phyloP scores from a whole-genome alignment of 1,140 invertebrate species.

The Myzus persicae region DNA sequence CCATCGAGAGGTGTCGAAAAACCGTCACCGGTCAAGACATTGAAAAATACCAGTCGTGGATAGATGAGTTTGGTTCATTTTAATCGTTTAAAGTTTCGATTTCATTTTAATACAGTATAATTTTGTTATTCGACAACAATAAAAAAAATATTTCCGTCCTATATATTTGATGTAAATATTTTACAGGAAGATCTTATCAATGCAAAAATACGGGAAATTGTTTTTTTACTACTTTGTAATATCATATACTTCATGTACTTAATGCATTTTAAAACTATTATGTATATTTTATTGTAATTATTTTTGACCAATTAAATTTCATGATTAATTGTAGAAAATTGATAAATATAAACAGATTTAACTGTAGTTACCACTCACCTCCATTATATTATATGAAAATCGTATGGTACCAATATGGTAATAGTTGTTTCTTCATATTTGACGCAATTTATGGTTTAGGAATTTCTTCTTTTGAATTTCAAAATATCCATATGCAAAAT shows the following conservation, averaged over 20 bases:
- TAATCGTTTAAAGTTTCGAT: conserved; percentile 47
- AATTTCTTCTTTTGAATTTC: neutral
- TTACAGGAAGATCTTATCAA: neutral
- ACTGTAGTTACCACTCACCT: neutral
- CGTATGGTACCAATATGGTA: too few species aligned
- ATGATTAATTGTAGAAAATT: neutral
- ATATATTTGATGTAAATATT: neutral
- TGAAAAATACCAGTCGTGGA: conserved; percentile 65
- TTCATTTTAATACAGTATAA: neutral
- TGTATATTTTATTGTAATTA: too few species aligned
- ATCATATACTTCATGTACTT: neutral
- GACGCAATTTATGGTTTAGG: neutral
- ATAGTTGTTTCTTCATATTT: too few species aligned
- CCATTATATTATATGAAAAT: neutral
- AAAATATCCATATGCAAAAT: neutral
- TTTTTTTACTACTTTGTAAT: neutral
- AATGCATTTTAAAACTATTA: neutral
- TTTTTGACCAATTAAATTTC: neutral
- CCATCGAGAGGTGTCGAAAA: conserved; percentile 70
- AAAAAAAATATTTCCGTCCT: neutral
- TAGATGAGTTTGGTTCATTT: conserved; percentile 62
- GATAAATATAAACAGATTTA: neutral
- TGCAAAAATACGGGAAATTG: neutral
- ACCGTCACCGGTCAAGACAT: conserved; percentile 70
- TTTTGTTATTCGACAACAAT: conserved; percentile 10